Evolutionary conservation across 2,797 vertebrate genomes (phyloP).

Genomic region (Harpagifer antarcticus): DNA sequence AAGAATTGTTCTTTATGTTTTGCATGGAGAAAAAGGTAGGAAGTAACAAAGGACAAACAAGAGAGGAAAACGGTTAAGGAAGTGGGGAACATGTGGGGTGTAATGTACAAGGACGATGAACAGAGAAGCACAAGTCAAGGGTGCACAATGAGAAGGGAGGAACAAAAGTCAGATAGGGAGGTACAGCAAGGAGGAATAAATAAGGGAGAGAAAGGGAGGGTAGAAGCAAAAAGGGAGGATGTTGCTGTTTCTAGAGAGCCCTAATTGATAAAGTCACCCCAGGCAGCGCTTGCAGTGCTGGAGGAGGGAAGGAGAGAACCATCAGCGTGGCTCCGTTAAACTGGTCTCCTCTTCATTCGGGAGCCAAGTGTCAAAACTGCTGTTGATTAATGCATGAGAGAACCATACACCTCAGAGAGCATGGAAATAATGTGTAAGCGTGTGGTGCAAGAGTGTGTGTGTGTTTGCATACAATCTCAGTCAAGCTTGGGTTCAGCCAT

Average conservation of each 20-base stretch:
- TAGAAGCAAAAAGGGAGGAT: constrained; percentile 7
- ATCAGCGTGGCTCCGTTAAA: constrained; percentile 42
- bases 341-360: constrained; percentile 47
- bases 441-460: constrained; percentile 11
- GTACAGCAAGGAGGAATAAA: constrained; percentile 13
- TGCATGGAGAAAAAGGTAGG: background rate
- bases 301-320: constrained; percentile 48
- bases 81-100: background rate
- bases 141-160: background rate
- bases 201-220: constrained; percentile 13
- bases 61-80: background rate
- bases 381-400: constrained; percentile 81
- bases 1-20: background rate
- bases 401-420: constrained; percentile 54
- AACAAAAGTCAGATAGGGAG: background rate
- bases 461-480: constrained; percentile 13
- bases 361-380: constrained; percentile 74
- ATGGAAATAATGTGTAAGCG: constrained; percentile 23
- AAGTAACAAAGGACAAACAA: background rate
- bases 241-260: constrained; percentile 47
- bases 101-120: background rate
- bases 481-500: constrained; percentile 53
- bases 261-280: constrained; percentile 77
- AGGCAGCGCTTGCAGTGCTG: constrained; percentile 49
- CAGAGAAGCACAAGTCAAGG: background rate